Evolutionary conservation across 2,113 vertebrate species (phyloP).

Genomic region (Albula glossodonta): DNA sequence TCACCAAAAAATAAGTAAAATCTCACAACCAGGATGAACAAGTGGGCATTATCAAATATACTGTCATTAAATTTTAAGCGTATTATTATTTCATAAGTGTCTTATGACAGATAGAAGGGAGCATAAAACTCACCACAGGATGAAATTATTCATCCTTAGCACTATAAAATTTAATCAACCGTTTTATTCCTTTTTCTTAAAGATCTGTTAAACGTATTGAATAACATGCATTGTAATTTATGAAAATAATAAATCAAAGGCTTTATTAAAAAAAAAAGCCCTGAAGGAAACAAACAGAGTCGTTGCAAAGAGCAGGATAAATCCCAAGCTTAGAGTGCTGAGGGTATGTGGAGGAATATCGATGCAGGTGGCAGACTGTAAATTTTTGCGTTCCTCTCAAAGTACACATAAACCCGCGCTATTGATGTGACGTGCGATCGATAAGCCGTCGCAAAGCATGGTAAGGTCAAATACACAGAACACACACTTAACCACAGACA

Average conservation of each 20-base stretch:
- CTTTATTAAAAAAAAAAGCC: slow-evolving; percentile 2
- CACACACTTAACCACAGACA: not conserved
- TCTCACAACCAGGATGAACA: not conserved
- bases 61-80: not conserved
- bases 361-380: not conserved
- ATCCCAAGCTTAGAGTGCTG: not conserved
- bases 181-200: not conserved
- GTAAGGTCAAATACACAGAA: not conserved
- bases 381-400: not conserved
- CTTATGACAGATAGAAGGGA: not conserved
- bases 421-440: not conserved
- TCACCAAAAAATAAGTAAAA: not conserved
- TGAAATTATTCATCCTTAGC: not conserved
- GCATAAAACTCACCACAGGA: not conserved
- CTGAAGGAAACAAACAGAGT: too few species aligned
- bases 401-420: not conserved
- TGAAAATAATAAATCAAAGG: not conserved
- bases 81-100: not conserved
- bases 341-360: not conserved
- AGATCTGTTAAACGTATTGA: not conserved
- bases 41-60: not conserved
- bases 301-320: not conserved
- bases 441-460: not conserved
- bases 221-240: not conserved
- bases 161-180: not conserved